phyloP scores from a whole-genome alignment of 2,113 vertebrate genomes.

The Naja naja region DNA sequence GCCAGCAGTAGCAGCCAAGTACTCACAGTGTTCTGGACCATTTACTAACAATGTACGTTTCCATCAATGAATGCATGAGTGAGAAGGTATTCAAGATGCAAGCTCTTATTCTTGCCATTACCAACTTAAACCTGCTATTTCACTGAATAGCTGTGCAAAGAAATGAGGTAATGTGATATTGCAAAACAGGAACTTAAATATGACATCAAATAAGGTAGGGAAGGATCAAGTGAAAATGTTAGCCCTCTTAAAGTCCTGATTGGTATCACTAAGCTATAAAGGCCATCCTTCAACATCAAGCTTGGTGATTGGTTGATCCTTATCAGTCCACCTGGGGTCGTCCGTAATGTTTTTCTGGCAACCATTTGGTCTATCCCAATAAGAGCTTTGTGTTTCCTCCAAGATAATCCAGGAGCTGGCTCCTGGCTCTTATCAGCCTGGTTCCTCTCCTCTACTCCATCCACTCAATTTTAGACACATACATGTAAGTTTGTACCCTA shows the following conservation, averaged over 20 bases:
- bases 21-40: neutral
- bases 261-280: neutral
- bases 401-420: neutral
- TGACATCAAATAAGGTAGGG: neutral
- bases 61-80: neutral
- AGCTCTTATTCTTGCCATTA: neutral
- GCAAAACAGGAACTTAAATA: neutral
- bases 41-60: slow-evolving; percentile 6
- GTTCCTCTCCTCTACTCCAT: neutral
- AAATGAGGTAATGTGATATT: neutral
- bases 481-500: neutral
- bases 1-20: neutral
- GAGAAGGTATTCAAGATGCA: neutral
- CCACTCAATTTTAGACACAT: neutral
- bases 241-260: neutral
- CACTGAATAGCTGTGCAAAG: neutral
- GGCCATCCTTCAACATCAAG: neutral
- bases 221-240: neutral
- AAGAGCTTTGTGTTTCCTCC: neutral
- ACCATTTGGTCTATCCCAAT: neutral
- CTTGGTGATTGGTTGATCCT: neutral
- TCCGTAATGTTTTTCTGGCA: neutral
- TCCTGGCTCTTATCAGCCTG: neutral
- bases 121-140: neutral
- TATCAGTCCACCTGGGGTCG: neutral